Evolutionary conservation across 2,888 invertebrate genomes (phyloP).

Genomic region (Argyresthia goedartella): DNA sequence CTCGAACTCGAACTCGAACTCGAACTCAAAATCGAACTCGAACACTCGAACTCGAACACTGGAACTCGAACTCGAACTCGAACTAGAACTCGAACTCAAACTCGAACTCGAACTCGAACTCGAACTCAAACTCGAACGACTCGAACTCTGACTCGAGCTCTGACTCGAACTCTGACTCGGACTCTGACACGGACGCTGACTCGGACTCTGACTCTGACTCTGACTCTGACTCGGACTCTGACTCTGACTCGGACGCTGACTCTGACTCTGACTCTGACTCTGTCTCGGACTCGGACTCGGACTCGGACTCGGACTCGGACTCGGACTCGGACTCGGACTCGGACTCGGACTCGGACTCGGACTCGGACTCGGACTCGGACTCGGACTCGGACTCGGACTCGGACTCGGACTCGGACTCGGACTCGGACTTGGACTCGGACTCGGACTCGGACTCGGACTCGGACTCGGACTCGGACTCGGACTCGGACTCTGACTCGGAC

Average conservation of each 20-base stretch:
- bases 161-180: neutral
- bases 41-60: too few species aligned
- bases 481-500: neutral
- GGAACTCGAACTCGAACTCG: too few species aligned
- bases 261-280: neutral
- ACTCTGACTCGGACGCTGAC: too few species aligned
- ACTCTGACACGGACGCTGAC: too few species aligned
- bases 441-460: neutral
- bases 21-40: too few species aligned
- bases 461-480: neutral
- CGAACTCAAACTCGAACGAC: too few species aligned
- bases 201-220: neutral
- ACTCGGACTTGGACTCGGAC: neutral
- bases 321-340: neutral
- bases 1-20: too few species aligned
- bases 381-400: neutral
- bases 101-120: too few species aligned
- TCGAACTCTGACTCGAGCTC: too few species aligned
- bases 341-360: neutral
- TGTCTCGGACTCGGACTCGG: neutral
- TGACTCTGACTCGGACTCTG: neutral
- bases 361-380: neutral
- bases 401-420: neutral
- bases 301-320: neutral
- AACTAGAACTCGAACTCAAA: too few species aligned